Evolutionary conservation across 1,140 invertebrate genomes (phyloP).

Genomic region (Asobara japonica): DNA sequence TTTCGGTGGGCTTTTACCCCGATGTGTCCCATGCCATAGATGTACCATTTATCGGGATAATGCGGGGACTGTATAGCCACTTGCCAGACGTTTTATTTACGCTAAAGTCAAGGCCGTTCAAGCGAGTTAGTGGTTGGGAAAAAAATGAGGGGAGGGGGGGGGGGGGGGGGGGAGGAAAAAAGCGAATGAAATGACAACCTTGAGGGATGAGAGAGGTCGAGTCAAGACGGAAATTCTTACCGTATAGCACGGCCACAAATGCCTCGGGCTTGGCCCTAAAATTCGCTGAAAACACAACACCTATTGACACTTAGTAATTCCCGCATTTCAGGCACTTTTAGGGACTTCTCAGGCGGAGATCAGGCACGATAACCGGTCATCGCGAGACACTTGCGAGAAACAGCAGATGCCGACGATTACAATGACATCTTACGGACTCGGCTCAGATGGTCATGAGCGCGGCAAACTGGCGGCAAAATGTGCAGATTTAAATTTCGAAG

Average conservation of each 20-base stretch:
- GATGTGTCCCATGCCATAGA: not conserved
- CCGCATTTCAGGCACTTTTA: too few relatives aligned
- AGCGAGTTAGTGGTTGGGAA: conserved; percentile 14
- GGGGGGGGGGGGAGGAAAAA: not conserved
- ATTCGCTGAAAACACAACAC: not conserved
- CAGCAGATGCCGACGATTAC: too few relatives aligned
- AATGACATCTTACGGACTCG: too few relatives aligned
- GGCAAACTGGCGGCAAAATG: too few relatives aligned
- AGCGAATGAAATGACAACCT: conserved; percentile 32
- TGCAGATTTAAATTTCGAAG: too few relatives aligned
- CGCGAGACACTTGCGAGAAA: conserved; percentile 27
- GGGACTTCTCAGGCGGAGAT: not conserved
- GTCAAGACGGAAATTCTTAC: conserved; percentile 28
- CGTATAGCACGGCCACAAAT: not conserved
- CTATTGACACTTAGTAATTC: conserved; percentile 24
- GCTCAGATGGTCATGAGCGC: too few relatives aligned
- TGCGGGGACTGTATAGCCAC: conserved; percentile 17
- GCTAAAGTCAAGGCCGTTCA: conserved; percentile 39
- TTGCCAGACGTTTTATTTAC: conserved; percentile 33
- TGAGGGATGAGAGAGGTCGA: conserved; percentile 19
- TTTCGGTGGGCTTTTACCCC: not conserved
- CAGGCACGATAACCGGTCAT: conserved; percentile 33
- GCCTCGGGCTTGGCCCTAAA: conserved; percentile 12
- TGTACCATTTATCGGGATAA: not conserved
- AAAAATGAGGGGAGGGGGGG: not conserved